Base-by-base conservation (phyloP, 2,888 invertebrate genomes). In the Platycheirus rosarum region DNA sequence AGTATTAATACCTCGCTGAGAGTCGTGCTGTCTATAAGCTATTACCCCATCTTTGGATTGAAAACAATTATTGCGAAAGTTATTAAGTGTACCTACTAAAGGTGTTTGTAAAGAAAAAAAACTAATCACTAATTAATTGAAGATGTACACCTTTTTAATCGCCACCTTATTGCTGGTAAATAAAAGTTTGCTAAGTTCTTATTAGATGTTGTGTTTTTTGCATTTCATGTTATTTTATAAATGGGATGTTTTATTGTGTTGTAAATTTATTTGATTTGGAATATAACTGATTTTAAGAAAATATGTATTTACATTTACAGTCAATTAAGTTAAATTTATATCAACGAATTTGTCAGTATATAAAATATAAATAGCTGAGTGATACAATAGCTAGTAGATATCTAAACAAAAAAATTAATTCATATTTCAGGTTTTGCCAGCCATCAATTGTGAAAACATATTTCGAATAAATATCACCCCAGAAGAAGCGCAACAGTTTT, bases 391-490 rank as follows among this genome's bases (percentile, higher is more conserved):
- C n/a, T n/a, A n/a, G n/a, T n/a, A n/a, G n/a, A n/a, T n/a, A n/a
- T n/a, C n/a, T n/a, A n/a, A n/a, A n/a, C n/a, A n/a, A 7, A 16
- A 1, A 5, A 35, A n/a, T 0, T 20, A 18, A 35, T 20, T 20
- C 20, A 20, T 8, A 7, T 69, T 70, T 26, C 37, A 77, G 77
- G 73, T 63, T 63, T 26, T 77, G 1, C 49, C 49, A 65, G 35
- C 55, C 9, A 29, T 35, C 0, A 26, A 23, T 16, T 20, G 62
- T 29, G 92, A 91, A 87, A 92, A 92, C 84, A 90, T 92, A n/a
- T 90, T 92, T 44, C 88, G 91, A 82, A 87, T 91, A 16, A 91
- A 92, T 86, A 89, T 93, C 42, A 90, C 92, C 62, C 92, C 93
- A 14, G 91, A 91, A 84, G 92, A 93, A 86, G 93, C 91, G 1